These are phyloP conservation scores for Muscicapa adusta DNA, from an alignment of 2,113 vertebrate genomes.

Conservation along the genomic window DNA sequence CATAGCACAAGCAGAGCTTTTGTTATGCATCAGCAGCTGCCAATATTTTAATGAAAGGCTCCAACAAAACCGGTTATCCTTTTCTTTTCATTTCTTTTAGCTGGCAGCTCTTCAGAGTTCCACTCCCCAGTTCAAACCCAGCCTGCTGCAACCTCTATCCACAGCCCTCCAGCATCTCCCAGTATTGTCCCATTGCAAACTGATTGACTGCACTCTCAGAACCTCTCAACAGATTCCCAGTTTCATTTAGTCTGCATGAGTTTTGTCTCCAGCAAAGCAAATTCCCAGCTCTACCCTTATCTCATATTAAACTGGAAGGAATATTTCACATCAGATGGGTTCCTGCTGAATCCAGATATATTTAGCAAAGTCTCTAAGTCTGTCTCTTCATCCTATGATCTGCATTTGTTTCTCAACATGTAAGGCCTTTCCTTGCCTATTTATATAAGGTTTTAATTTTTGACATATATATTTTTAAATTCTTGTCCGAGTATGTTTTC, in stretches of 20 bases:
- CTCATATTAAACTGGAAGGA: not conserved
- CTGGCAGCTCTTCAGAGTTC: slow-evolving; percentile 23
- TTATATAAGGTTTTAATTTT: not conserved
- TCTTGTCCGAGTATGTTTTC: not conserved
- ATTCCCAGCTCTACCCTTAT: not conserved
- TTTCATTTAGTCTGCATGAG: not conserved
- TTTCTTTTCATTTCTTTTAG: slow-evolving; percentile 46
- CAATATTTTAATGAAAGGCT: slow-evolving; percentile 63
- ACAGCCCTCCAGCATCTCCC: not conserved
- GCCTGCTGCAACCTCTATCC: not conserved
- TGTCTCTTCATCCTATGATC: not conserved
- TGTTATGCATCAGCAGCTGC: slow-evolving; percentile 62
- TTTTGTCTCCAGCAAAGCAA: not conserved
- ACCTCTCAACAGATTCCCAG: not conserved
- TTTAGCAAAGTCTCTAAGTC: not conserved
- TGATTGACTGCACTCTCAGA: not conserved
- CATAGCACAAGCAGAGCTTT: slow-evolving; percentile 54
- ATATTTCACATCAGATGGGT: not conserved
- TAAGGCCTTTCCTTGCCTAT: not conserved
- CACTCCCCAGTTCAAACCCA: slow-evolving; percentile 12
- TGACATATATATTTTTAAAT: not conserved
- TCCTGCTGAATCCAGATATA: not conserved
- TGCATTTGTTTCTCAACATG: not conserved
- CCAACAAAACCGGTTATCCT: slow-evolving; percentile 26
- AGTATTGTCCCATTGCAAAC: not conserved